phyloP scores from a whole-genome alignment of 2,888 invertebrate species.

The Tanypteryx hageni region DNA sequence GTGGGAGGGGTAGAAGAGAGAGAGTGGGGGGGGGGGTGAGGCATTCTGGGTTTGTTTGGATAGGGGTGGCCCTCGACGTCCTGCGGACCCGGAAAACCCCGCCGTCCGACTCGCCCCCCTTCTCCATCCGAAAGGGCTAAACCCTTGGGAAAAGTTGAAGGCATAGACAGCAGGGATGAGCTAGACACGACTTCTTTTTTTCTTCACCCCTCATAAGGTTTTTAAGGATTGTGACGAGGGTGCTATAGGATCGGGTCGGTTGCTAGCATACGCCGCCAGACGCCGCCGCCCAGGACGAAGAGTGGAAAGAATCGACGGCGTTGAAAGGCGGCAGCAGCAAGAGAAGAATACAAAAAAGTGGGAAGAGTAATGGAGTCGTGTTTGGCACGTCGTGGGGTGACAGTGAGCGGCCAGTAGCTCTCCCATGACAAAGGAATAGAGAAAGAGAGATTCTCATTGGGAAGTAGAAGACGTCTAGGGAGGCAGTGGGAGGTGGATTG shows the following conservation, averaged over 20 bases:
- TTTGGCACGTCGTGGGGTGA: background rate
- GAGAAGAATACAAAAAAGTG: too few species aligned
- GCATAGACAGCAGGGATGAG: background rate
- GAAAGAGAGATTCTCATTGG: too few species aligned
- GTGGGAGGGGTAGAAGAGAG: background rate
- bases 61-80: constrained; percentile 3
- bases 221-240: constrained; percentile 33
- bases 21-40: background rate
- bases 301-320: background rate
- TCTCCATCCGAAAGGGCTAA: background rate
- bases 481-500: background rate
- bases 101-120: background rate
- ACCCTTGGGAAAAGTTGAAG: background rate
- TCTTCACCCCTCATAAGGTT: background rate
- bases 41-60: constrained; percentile 34
- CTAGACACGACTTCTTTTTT: background rate
- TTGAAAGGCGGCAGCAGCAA: background rate
- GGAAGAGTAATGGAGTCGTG: background rate
- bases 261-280: background rate
- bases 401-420: background rate
- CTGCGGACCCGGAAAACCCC: background rate
- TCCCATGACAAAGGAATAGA: too few species aligned
- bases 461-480: too few species aligned
- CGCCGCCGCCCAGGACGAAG: background rate
- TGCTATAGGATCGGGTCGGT: background rate